phyloP scores from a whole-genome alignment of 2,888 invertebrate genomes.

The Papilio demoleus region DNA sequence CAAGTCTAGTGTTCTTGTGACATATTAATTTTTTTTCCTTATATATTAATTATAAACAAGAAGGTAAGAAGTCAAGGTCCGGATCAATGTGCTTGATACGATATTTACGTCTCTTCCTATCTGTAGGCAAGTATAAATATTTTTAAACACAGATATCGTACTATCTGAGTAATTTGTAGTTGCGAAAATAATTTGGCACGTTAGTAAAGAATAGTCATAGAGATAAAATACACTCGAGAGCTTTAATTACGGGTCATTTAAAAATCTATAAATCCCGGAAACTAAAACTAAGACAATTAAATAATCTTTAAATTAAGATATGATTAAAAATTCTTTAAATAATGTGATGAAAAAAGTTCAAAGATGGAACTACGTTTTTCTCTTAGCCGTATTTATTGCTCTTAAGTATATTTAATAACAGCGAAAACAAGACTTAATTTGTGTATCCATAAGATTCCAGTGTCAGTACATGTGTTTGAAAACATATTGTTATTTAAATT shows the following conservation, averaged over 20 bases:
- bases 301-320: too few relatives aligned
- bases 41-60: not conserved
- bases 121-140: constrained; percentile 31
- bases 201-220: not conserved
- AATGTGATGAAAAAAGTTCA: too few relatives aligned
- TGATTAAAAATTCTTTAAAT: too few relatives aligned
- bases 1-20: too few relatives aligned
- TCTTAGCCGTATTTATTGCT: too few relatives aligned
- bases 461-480: not conserved
- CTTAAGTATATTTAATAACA: not conserved
- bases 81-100: constrained; percentile 28
- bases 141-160: not conserved
- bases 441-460: not conserved
- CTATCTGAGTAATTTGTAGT: constrained; percentile 7
- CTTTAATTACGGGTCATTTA: too few relatives aligned
- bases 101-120: constrained; percentile 26
- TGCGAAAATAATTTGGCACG: not conserved
- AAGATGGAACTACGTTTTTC: too few relatives aligned
- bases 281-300: too few relatives aligned
- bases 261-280: too few relatives aligned
- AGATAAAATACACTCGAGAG: too few relatives aligned
- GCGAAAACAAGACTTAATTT: not conserved
- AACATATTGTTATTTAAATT: too few relatives aligned
- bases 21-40: not conserved
- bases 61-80: constrained; percentile 20